A percentile compares a stretch with the other conserved stretches of the same genome.
Evolutionary conservation across 2,797 vertebrate species (phyloP).

Genomic region (Ctenopoma multispine): DNA sequence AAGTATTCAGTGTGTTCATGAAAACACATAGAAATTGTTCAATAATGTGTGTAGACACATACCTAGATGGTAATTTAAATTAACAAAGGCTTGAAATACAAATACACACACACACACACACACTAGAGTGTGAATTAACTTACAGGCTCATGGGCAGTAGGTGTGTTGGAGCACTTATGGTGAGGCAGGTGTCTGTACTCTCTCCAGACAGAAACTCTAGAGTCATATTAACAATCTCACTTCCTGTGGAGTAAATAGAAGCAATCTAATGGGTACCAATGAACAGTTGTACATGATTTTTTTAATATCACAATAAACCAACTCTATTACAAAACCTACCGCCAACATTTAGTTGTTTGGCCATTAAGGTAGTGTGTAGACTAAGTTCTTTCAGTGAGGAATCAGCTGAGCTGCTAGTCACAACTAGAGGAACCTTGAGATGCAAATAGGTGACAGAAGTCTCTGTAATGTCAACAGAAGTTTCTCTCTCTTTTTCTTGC

Average conservation of each 20-base stretch:
- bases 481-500: constrained; percentile 30
- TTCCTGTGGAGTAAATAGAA: constrained; percentile 45
- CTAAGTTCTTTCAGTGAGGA: constrained; percentile 47
- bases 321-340: constrained; percentile 65
- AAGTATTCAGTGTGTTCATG: constrained; percentile 11
- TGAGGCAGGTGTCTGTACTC: constrained; percentile 76
- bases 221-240: constrained; percentile 63
- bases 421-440: constrained; percentile 74
- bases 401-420: constrained; percentile 41
- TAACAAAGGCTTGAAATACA: neutral
- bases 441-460: constrained; percentile 50
- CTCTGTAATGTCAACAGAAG: constrained; percentile 31
- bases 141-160: constrained; percentile 79
- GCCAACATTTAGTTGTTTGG: constrained; percentile 77
- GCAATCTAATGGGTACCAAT: neutral
- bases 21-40: constrained; percentile 11
- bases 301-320: constrained; percentile 1
- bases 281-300: neutral
- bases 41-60: neutral
- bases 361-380: constrained; percentile 64
- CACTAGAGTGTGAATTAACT: constrained; percentile 51
- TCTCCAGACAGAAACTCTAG: constrained; percentile 66
- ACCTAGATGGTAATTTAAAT: neutral
- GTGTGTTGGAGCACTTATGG: constrained; percentile 71
- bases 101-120: too few relatives aligned